Evolutionary conservation across 2,113 vertebrate species (phyloP), one percentile per base, ranked within the genome.

Genomic region (Melanocharis versteri): DNA sequence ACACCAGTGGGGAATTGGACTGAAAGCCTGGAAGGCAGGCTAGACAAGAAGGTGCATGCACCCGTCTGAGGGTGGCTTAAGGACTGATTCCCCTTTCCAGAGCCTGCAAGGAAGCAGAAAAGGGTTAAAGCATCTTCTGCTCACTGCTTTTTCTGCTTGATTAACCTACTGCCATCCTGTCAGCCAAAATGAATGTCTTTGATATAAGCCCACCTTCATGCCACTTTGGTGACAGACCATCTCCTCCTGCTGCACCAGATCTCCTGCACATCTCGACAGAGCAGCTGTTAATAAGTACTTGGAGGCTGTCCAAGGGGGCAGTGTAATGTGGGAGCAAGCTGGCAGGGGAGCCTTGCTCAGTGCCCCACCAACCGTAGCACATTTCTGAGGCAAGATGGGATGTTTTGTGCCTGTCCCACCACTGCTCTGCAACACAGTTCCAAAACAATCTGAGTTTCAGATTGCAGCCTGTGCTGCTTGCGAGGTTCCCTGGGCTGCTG

Each of bases 361-460:
- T 57, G 30, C 31, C 57, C 44, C 35, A 31, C 57, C 50, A 17
- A 42, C 44, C 10, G 20, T 14, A 20, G 39, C n/a, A 45, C 11
- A 5, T 66, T 61, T 45, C 47, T 79, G 40, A 66, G 66, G 26
- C 24, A 44, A 70, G n/a, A 37, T 65, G 51, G 54, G 37, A 39
- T 11, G 14, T 24, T 70, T 35, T 65, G 40, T 56, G 31, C 37
- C 11, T 23, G 44, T 45, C 33, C 37, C 4, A 8, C 21, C 8
- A 51, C 4, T 0, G 0, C 42, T 50, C 73, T 58, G 42, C 42
- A 37, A 37, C 5, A 40, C 0, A 0, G 12, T 9, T 79, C n/a
- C 4, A 0, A 82, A 51, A 31, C 2, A 2, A 31, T 17, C 42
- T 19, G 45, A 39, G 37, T n/a, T 71, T 91, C 37, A n/a, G 71